Evolutionary conservation across 2,888 invertebrate species (phyloP).

Genomic region (Erebia epiphron): DNA sequence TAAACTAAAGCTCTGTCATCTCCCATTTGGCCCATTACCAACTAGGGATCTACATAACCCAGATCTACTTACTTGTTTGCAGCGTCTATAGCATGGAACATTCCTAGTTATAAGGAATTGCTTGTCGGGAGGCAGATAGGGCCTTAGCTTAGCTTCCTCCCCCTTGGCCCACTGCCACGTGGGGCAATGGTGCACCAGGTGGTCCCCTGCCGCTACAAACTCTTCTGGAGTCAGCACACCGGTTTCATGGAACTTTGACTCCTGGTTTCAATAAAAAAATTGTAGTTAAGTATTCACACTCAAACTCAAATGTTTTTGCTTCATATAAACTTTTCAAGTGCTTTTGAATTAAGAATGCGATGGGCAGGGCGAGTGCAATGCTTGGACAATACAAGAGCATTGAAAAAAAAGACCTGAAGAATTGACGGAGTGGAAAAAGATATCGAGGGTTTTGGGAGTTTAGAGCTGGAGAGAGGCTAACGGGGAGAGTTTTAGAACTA

Average conservation of each 20-base stretch:
- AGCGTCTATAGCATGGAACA: slow-evolving; percentile 97
- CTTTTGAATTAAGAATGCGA: no score
- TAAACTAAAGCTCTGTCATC: background rate
- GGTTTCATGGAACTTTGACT: slow-evolving; percentile 98
- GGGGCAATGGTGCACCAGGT: slow-evolving; percentile 99
- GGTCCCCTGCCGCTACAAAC: slow-evolving; percentile 99
- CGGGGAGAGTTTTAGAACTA: background rate
- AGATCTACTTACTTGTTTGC: slow-evolving; percentile 87
- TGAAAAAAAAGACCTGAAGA: no score
- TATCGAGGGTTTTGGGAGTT: no score
- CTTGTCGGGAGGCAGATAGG: slow-evolving; percentile 96
- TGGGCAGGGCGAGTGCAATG: no score
- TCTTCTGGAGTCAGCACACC: slow-evolving; percentile 99
- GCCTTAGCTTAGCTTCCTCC: slow-evolving; percentile 93
- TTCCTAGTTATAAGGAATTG: slow-evolving; percentile 98
- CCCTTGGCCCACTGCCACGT: slow-evolving; percentile 99
- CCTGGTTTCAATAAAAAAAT: slow-evolving; percentile 77
- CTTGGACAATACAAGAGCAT: no score
- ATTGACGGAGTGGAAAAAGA: no score
- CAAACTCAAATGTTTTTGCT: no score
- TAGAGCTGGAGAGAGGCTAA: no score
- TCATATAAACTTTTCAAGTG: no score
- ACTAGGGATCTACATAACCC: no score
- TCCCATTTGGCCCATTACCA: no score
- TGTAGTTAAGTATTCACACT: no score